Conservation (phyloP, 2,888 invertebrate genomes). For the Andrena marginata region DNA sequence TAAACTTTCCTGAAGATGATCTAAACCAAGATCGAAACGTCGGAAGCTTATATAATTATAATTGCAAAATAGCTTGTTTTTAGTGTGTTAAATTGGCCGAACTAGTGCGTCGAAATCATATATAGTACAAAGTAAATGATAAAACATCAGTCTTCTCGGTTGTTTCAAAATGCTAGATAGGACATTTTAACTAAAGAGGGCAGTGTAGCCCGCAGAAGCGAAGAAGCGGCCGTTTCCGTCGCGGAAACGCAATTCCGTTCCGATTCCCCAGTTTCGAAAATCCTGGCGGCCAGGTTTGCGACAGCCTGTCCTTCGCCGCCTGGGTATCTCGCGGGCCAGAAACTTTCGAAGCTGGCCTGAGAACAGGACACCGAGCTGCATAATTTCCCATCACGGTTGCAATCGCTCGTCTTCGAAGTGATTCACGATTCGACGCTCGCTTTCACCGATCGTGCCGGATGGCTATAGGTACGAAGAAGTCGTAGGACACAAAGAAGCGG, state of each 20-base stretch:
- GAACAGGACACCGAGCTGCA: conserved; percentile 24
- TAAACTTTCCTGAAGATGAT: no score
- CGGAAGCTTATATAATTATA: no score
- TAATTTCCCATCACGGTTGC: conserved; percentile 39
- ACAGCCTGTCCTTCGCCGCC: conserved; percentile 40
- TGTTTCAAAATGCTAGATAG: no score
- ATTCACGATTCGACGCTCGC: conserved; percentile 28
- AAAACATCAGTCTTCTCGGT: no score
- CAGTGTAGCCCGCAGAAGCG: not conserved
- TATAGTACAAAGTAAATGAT: no score
- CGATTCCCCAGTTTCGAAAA: conserved; percentile 46
- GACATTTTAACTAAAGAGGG: no score
- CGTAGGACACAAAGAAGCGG: no score
- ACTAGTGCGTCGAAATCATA: no score
- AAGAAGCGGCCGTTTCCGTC: conserved; percentile 15
- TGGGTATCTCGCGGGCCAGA: conserved; percentile 18
- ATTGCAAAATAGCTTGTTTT: no score
- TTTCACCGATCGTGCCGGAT: conserved; percentile 28
- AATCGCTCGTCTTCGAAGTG: conserved; percentile 8
- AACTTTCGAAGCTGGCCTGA: conserved; percentile 35
- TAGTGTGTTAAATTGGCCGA: no score
- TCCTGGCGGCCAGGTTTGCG: conserved; percentile 30
- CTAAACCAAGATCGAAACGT: no score
- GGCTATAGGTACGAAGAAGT: no score
- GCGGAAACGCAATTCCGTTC: conserved; percentile 41